These are phyloP conservation scores for Conus canariensis DNA, from an alignment of 2,888 invertebrate species.

Conservation along the genomic window DNA sequence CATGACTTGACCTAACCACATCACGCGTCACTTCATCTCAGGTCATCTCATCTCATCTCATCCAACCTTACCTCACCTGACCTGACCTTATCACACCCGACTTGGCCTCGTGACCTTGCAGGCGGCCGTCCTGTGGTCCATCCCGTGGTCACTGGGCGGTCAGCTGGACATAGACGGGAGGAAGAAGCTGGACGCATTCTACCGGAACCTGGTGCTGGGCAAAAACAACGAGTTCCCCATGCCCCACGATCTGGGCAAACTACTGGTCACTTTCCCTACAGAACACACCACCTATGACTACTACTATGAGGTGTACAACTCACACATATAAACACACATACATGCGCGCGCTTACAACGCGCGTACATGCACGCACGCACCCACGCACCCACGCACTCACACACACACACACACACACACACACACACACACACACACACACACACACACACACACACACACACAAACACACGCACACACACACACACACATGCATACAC, in stretches of 20 bases:
- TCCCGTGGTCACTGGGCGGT: conserved; percentile 93
- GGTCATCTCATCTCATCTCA: no score
- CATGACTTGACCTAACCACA: no score
- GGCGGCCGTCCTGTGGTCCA: conserved; percentile 82
- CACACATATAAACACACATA: background rate
- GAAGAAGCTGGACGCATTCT: conserved; percentile 87
- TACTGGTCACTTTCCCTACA: conserved; percentile 81
- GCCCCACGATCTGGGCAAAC: conserved; percentile 59
- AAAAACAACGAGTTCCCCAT: conserved; percentile 77
- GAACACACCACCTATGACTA: conserved; percentile 86
- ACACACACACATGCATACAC: background rate
- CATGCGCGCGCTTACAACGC: background rate
- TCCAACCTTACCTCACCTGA: no score
- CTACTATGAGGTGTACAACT: conserved; percentile 83
- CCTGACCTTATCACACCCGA: no score
- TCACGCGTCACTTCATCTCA: no score
- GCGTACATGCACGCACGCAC: background rate
- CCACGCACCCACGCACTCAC: background rate
- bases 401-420: background rate
- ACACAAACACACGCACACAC: background rate
- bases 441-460: background rate
- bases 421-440: background rate
- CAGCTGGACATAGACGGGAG: conserved; percentile 87
- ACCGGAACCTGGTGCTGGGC: conserved; percentile 81
- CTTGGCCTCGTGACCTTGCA: background rate